A percentile compares a stretch with the other conserved stretches of the same genome.
Conservation (phyloP, 2,888 invertebrate genomes). For the Unio delphinus region DNA sequence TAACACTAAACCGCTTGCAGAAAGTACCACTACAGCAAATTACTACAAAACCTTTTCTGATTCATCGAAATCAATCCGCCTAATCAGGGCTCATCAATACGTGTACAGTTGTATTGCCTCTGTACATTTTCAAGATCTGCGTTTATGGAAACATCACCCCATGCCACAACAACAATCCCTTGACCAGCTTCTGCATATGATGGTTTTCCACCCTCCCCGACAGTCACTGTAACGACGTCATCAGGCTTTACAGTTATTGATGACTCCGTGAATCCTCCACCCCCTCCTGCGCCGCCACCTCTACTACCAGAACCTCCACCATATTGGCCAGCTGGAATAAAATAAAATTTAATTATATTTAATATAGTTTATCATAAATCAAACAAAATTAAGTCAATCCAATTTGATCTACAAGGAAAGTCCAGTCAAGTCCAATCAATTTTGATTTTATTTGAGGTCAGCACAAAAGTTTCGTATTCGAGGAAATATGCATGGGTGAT, state of each 20-base stretch:
- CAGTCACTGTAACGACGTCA: constrained; percentile 19
- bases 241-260: constrained; percentile 7
- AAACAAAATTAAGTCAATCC: too few relatives aligned
- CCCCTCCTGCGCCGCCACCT: constrained; percentile 25
- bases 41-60: too few relatives aligned
- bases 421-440: too few relatives aligned
- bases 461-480: too few relatives aligned
- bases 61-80: too few relatives aligned
- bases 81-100: too few relatives aligned
- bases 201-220: constrained; percentile 26
- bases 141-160: constrained; percentile 25
- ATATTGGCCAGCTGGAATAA: constrained; percentile 26
- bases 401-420: too few relatives aligned
- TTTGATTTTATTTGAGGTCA: too few relatives aligned
- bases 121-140: not conserved
- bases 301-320: constrained; percentile 30
- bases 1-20: too few relatives aligned
- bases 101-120: too few relatives aligned
- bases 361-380: not conserved
- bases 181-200: constrained; percentile 25
- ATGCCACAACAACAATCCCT: constrained; percentile 28
- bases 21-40: too few relatives aligned
- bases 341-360: not conserved
- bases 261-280: constrained; percentile 21
- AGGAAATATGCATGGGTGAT: too few relatives aligned